Conservation (phyloP, 2,888 invertebrate genomes). For the Lucinisca nassula region DNA sequence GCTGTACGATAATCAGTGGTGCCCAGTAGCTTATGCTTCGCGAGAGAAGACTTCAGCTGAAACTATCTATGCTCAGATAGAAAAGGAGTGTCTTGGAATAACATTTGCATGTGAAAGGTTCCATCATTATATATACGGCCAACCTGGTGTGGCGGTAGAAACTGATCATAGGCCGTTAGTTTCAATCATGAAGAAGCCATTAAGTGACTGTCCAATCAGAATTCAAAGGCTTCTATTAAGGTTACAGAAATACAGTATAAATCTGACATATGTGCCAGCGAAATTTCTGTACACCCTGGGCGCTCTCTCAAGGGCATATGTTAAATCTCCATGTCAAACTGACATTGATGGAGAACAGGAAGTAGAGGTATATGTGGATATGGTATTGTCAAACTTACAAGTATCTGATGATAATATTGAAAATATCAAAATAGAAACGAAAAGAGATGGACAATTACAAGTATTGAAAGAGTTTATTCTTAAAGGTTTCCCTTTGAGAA, state of each 20-base stretch:
- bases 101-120: slow-evolving; percentile 44
- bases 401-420: not conserved
- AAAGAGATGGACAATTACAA: not conserved
- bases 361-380: slow-evolving; percentile 24
- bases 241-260: not conserved
- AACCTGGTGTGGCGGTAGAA: slow-evolving; percentile 18
- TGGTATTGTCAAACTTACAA: not conserved
- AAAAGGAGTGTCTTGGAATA: slow-evolving; percentile 29
- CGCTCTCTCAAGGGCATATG: not conserved
- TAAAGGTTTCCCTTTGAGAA: slow-evolving; percentile 15
- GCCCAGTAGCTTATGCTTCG: slow-evolving; percentile 31
- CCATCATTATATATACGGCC: slow-evolving; percentile 36
- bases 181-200: slow-evolving; percentile 21
- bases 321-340: not conserved
- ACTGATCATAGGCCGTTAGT: slow-evolving; percentile 44
- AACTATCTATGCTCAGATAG: slow-evolving; percentile 26
- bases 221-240: not conserved
- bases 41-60: slow-evolving; percentile 9
- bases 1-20: slow-evolving; percentile 12
- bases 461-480: not conserved
- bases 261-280: not conserved
- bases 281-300: not conserved
- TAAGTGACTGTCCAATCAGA: not conserved
- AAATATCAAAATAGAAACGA: not conserved
- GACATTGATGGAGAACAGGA: slow-evolving; percentile 7